These are phyloP conservation scores for Bombyx mandarina DNA, from an alignment of 1,140 invertebrate genomes.

Conservation along the genomic window DNA sequence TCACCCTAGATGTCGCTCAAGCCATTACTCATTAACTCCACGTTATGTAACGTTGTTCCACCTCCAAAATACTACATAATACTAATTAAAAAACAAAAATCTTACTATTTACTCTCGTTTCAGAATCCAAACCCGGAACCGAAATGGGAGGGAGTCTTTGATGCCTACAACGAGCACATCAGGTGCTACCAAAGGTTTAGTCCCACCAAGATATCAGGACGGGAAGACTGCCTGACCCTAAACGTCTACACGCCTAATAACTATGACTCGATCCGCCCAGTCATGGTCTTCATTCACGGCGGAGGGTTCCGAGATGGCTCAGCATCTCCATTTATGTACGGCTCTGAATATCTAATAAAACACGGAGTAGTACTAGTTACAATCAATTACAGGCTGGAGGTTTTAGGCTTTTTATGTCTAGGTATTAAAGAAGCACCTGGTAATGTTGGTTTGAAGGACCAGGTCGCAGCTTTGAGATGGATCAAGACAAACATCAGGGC, in stretches of 20 bases:
- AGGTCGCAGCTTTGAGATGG: conserved; percentile 71
- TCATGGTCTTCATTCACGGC: conserved; percentile 6
- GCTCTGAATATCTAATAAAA: conserved; percentile 67
- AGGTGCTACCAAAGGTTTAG: conserved; percentile 67
- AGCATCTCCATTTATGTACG: conserved; percentile 4
- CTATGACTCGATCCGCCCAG: conserved; percentile 17
- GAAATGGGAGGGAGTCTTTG: conserved; percentile 71
- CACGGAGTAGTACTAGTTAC: conserved; percentile 77
- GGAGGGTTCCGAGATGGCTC: conserved; percentile 1
- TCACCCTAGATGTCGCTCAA: no score
- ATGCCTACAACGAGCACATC: conserved; percentile 71
- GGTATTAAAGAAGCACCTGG: conserved; percentile 70
- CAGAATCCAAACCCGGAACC: conserved; percentile 68
- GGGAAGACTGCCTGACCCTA: conserved; percentile 65
- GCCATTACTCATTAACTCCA: no score
- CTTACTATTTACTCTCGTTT: conserved; percentile 16
- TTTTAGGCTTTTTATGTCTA: conserved; percentile 76
- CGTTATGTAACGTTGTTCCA: no score
- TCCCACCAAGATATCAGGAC: conserved; percentile 29
- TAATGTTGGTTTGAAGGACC: conserved; percentile 73
- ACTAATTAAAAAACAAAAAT: neutral
- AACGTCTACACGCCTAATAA: conserved; percentile 64
- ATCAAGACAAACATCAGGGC: conserved; percentile 67
- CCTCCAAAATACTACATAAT: no score
- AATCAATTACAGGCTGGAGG: conserved; percentile 77